phyloP scores from a whole-genome alignment of 2,888 invertebrate species.

The Onchidella celtica region DNA sequence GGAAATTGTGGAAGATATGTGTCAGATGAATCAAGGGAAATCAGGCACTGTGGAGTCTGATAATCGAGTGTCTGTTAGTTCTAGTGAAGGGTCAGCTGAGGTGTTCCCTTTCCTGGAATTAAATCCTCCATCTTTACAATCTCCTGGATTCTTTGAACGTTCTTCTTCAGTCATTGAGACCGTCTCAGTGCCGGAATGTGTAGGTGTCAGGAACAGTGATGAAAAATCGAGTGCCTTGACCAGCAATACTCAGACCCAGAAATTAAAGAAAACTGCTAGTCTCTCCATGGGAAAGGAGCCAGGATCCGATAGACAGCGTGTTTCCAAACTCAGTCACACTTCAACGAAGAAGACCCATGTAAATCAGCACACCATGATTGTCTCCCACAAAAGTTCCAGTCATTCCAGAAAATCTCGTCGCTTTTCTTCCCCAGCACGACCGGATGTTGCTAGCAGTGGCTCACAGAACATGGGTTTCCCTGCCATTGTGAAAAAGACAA shows the following conservation, averaged over 20 bases:
- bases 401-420: constrained; percentile 3
- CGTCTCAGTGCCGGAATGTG: constrained; percentile 36
- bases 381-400: not conserved
- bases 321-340: not conserved
- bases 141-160: not conserved
- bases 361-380: not conserved
- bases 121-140: not conserved
- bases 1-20: not conserved
- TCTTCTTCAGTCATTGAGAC: constrained; percentile 37
- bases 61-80: not conserved
- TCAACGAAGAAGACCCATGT: not conserved
- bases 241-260: not conserved
- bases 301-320: not conserved
- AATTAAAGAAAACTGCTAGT: too few species aligned
- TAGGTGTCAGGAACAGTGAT: constrained; percentile 10
- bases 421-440: constrained; percentile 31
- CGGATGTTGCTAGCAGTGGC: not conserved
- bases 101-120: not conserved
- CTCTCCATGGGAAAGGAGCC: constrained; percentile 3
- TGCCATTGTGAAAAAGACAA: not conserved
- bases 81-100: not conserved
- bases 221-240: not conserved
- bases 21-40: too few species aligned
- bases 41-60: too few species aligned
- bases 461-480: not conserved